Evolutionary conservation across 1,140 invertebrate genomes (phyloP), one percentile per base, ranked within the genome.

Genomic region (Dufourea novaeangliae): DNA sequence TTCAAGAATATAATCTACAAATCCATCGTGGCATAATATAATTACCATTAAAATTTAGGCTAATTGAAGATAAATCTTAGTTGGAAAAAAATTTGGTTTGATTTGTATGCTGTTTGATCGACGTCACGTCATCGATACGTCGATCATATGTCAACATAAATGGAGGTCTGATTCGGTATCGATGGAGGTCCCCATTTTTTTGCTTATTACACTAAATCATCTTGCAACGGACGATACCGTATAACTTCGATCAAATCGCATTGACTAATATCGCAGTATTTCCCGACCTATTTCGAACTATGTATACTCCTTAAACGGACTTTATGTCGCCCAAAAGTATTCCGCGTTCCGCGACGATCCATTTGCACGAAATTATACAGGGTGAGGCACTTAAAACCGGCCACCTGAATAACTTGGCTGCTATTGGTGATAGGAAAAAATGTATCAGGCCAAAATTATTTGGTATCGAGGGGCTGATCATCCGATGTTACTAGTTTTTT

Each of bases 241-340:
- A 44, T 46, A 46, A 52, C 46, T 34, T 66, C 59, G 61, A 79
- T 73, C 64, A 69, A 46, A 25, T 69, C 22, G 22, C 41, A n/a
- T 46, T 54, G 32, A 1, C 2, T 41, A 12, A 32, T 46, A 54
- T 71, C 69, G 20, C 14, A 34, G 27, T 37, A 12, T 62, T 25
- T 3, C 27, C 32, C 29, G 54, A 41, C 39, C 29, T 52, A 66
- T 76, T 56, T 70, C 54, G 68, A 46, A 20, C 10, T 32, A 20
- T 11, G 34, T 32, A 20, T 11, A 25, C 61, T 79, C 76, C 62
- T 79, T 84, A 72, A 75, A 76, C 61, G 34, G 70, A 82, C 68
- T 84, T 82, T 84, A 79, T 82, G 54, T 56, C 64, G 25, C 22
- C 27, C 44, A 22, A 25, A 68, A 54, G 37, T 68, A 32, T 41